Evolutionary conservation across 2,797 vertebrate genomes (phyloP).

Genomic region (Denticeps clupeoides): DNA sequence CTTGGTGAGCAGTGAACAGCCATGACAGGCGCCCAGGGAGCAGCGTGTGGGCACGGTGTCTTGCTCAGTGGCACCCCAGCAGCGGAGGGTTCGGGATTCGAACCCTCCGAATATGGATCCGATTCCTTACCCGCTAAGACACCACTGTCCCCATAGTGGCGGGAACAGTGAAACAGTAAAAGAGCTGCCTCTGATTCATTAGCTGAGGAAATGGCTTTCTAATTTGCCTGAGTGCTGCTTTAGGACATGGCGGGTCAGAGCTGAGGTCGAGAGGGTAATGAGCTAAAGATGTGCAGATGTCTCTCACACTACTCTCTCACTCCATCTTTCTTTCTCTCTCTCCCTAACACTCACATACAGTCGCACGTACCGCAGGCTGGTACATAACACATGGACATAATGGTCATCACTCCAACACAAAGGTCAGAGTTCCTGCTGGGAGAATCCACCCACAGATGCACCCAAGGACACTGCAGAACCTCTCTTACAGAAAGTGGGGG

Average conservation of each 20-base stretch:
- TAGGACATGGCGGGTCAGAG: neutral
- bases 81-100: no score
- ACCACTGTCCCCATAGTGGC: no score
- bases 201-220: conserved; percentile 2
- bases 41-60: no score
- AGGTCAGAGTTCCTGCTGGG: no score
- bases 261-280: neutral
- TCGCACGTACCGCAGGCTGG: neutral
- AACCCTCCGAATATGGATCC: no score
- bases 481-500: neutral
- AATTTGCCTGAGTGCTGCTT: neutral
- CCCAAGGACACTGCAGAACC: neutral
- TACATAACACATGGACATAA: no score
- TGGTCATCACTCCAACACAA: neutral
- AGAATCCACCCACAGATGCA: neutral
- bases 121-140: no score
- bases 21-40: no score
- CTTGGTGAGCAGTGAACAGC: no score
- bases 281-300: neutral
- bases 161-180: no score
- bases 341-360: neutral
- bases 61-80: no score
- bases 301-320: neutral
- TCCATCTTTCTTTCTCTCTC: no score
- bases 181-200: conserved; percentile 4